phyloP scores from a whole-genome alignment of 2,888 invertebrate species.

The Limnephilus rhombicus region DNA sequence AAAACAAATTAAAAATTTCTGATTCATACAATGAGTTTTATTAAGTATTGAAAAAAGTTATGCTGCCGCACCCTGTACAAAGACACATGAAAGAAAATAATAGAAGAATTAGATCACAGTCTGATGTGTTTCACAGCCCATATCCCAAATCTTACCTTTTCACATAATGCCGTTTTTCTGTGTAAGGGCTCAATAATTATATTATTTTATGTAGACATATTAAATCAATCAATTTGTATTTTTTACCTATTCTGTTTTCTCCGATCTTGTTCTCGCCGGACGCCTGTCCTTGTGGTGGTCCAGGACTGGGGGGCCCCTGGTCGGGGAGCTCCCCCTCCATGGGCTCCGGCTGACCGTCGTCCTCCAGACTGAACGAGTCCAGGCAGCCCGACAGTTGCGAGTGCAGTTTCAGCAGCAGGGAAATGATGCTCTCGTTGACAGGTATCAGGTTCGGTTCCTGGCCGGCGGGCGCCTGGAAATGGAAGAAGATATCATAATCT shows the following conservation, averaged over 20 bases:
- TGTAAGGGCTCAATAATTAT: no score
- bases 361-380: constrained; percentile 86
- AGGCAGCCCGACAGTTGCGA: constrained; percentile 90
- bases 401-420: constrained; percentile 92
- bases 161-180: no score
- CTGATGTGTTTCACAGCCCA: no score
- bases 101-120: no score
- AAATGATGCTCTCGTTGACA: constrained; percentile 93
- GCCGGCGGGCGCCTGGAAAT: constrained; percentile 39
- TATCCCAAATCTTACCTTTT: no score
- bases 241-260: background rate
- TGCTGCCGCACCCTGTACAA: no score
- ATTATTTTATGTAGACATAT: no score
- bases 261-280: constrained; percentile 46
- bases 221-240: no score
- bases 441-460: constrained; percentile 72
- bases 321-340: constrained; percentile 39
- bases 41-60: no score
- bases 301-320: background rate
- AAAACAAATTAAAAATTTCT: no score
- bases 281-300: background rate
- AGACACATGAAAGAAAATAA: no score
- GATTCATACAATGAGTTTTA: no score
- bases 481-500: background rate
- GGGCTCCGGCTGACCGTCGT: constrained; percentile 67